phyloP scores from a whole-genome alignment of 2,113 vertebrate species.

The Muscicapa adusta region DNA sequence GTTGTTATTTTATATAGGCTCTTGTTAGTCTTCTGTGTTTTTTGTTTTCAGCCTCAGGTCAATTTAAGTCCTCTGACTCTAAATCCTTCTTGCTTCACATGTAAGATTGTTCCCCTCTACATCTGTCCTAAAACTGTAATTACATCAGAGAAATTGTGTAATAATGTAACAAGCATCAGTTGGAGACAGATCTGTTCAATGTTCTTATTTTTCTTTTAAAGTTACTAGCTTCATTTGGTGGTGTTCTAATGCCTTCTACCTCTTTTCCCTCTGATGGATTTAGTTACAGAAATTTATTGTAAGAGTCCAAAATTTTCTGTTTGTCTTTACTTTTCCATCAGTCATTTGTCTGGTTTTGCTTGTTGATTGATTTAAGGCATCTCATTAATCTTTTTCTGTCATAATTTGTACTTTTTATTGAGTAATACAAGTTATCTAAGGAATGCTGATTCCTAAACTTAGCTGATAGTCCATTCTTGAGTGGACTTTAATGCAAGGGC shows the following conservation, averaged over 20 bases:
- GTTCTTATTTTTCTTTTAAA: neutral
- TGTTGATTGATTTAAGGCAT: neutral
- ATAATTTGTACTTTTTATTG: neutral
- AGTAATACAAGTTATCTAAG: neutral
- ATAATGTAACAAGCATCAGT: neutral
- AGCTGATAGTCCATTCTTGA: neutral
- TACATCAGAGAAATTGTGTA: neutral
- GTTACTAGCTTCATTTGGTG: neutral
- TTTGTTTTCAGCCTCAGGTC: constrained; percentile 11
- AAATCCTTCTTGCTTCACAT: constrained; percentile 7
- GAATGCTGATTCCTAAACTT: neutral
- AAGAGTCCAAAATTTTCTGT: neutral
- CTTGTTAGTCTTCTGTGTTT: constrained; percentile 32
- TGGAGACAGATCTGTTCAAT: neutral
- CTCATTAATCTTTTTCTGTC: neutral
- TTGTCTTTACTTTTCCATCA: neutral
- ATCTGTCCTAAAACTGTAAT: neutral
- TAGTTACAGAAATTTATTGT: neutral
- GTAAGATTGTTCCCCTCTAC: neutral
- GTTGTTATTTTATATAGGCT: constrained; percentile 30
- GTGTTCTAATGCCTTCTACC: neutral
- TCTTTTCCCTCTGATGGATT: neutral
- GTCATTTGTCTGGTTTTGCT: neutral
- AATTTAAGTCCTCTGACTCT: constrained; percentile 2
- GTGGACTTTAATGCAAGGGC: neutral